Base-by-base conservation (phyloP, 1,140 invertebrate genomes). In the Marisa cornuarietis region DNA sequence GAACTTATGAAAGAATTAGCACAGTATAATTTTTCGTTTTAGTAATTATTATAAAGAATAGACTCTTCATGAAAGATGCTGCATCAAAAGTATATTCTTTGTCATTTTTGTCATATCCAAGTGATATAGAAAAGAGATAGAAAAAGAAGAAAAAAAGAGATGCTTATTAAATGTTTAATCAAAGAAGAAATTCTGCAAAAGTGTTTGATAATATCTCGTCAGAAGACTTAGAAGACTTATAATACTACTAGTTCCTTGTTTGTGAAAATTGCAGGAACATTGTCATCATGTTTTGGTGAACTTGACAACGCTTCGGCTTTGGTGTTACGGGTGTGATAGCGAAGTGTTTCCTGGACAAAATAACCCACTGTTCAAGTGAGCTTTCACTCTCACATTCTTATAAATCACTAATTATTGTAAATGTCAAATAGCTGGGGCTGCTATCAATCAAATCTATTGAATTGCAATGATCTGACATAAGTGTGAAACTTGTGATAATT, bases 221-320 rank as follows among this genome's bases (percentile, higher is more conserved):
- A 69, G 66, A 69, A 31, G 42, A 31, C 24, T n/a, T 26, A 26
- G 8, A 8, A 51, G 18, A 10, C 31, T 49, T 9, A 42, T 49
- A 10, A 31, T 31, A 71, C 31, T 9, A 42, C 31, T 20, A 10
- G 20, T 20, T 49, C 7, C 26, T 51, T 42, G 4, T 49, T 9
- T 51, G 18, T 42, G 10, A 71, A 24, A 10, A 9, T 83, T 84
- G 62, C 93, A 94, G 82, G 92, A 93, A 81, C 93, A 93, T n/a
- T 89, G 90, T 24, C 96, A 98, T 89, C 94, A 94, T 83, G 92
- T 96, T 78, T 95, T 96, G 83, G 94, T 97, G 92, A 97, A 97
- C 90, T 89, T 97, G 65, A 94, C 94, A 6, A 96, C 95, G 0
- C 93, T 95, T 79, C 91, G 95, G 82, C 93, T 97, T 84, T 97